Conservation (phyloP, 2,888 invertebrate species). For the Ichneumon xanthorius region DNA sequence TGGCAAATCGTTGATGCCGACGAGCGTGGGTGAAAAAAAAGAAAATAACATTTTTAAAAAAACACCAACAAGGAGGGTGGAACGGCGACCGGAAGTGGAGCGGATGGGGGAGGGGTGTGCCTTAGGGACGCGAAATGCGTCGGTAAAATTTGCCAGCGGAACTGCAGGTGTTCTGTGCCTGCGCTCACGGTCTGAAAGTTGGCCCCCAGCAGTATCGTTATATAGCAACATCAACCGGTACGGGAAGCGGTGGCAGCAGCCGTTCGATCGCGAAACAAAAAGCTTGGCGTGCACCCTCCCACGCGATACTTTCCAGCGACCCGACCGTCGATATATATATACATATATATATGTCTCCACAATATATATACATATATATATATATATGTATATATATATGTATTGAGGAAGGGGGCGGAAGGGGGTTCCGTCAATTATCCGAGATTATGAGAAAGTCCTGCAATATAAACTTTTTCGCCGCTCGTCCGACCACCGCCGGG, state of each 20-base stretch:
- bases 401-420: constrained; percentile 5
- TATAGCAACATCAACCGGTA: constrained; percentile 40
- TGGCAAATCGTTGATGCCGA: constrained; percentile 60
- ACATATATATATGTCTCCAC: too few relatives aligned
- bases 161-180: constrained; percentile 61
- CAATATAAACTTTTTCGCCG: constrained; percentile 76
- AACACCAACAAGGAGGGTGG: constrained; percentile 17
- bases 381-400: background rate
- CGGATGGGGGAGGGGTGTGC: background rate
- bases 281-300: constrained; percentile 59
- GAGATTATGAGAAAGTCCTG: constrained; percentile 79
- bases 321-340: background rate
- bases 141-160: constrained; percentile 65
- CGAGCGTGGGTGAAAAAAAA: constrained; percentile 19
- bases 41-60: too few relatives aligned
- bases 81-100: constrained; percentile 57
- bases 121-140: constrained; percentile 43
- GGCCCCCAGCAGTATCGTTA: constrained; percentile 17
- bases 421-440: constrained; percentile 78
- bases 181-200: constrained; percentile 52
- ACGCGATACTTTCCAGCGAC: constrained; percentile 55
- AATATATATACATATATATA: background rate
- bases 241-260: constrained; percentile 39
- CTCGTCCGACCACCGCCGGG: constrained; percentile 58
- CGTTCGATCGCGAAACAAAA: constrained; percentile 63